phyloP scores from a whole-genome alignment of 1,140 invertebrate genomes.

The Drosophila ohnishii region DNA sequence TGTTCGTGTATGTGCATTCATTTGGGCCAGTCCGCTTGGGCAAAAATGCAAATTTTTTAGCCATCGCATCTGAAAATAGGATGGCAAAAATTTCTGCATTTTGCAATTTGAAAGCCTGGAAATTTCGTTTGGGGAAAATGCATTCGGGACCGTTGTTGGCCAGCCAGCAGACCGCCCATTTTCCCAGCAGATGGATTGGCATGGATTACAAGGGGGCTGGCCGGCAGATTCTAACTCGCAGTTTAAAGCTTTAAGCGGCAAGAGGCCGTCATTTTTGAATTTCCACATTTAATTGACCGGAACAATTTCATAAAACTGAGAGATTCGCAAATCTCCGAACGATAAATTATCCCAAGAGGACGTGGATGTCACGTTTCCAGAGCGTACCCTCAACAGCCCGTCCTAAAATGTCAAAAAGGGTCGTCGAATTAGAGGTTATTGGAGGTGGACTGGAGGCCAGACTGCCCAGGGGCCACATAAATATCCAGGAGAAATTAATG shows the following conservation, averaged over 20 bases:
- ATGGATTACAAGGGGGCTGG: slow-evolving; percentile 48
- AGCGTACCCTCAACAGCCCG: slow-evolving; percentile 4
- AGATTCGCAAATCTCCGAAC: slow-evolving; percentile 51
- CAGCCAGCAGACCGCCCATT: slow-evolving; percentile 34
- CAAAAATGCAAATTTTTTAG: slow-evolving; percentile 79
- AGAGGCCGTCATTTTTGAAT: slow-evolving; percentile 33
- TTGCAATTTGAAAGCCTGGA: slow-evolving; percentile 78
- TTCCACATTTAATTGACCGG: slow-evolving; percentile 77
- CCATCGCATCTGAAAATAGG: slow-evolving; percentile 60
- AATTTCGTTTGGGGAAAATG: slow-evolving; percentile 77
- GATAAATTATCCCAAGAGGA: slow-evolving; percentile 68
- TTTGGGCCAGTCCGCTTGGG: slow-evolving; percentile 50
- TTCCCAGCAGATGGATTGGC: slow-evolving; percentile 61
- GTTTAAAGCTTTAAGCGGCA: slow-evolving; percentile 59
- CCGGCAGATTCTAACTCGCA: slow-evolving; percentile 28
- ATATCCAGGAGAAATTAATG: slow-evolving; percentile 75
- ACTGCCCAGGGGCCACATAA: slow-evolving; percentile 65
- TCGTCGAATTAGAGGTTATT: slow-evolving; percentile 43
- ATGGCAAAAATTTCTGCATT: slow-evolving; percentile 70
- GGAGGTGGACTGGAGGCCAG: background rate
- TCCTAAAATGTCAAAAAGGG: slow-evolving; percentile 58
- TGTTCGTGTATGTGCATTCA: slow-evolving; percentile 64
- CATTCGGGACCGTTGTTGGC: slow-evolving; percentile 51
- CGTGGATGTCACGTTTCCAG: slow-evolving; percentile 62
- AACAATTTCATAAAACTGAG: slow-evolving; percentile 81